Percentiles rank a stretch among this genome's conserved stretches.
phyloP scores from a whole-genome alignment of 2,888 invertebrate species.

The Phytoseiulus persimilis region DNA sequence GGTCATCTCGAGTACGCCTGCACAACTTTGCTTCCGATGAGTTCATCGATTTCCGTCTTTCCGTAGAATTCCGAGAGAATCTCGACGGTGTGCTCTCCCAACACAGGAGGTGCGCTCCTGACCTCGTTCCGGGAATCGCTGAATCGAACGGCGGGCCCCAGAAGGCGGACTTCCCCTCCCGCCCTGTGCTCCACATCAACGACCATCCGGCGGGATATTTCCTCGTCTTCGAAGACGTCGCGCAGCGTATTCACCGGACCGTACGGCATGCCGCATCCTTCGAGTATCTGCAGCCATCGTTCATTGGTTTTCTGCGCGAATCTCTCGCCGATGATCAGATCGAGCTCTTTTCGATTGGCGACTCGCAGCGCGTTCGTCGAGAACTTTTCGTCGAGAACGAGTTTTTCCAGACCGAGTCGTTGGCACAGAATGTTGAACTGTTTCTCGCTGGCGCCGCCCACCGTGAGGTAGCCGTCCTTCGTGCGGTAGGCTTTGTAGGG shows the following conservation, averaged over 20 bases:
- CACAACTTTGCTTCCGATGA: not conserved
- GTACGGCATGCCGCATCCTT: slow-evolving; percentile 69
- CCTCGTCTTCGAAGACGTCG: slow-evolving; percentile 80
- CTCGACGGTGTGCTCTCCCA: slow-evolving; percentile 78
- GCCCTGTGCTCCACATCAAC: slow-evolving; percentile 57
- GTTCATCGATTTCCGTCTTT: slow-evolving; percentile 41
- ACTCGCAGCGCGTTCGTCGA: slow-evolving; percentile 67
- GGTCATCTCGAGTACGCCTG: not conserved
- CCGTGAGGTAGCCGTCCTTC: slow-evolving; percentile 69
- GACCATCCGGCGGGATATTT: slow-evolving; percentile 54
- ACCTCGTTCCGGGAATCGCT: slow-evolving; percentile 64
- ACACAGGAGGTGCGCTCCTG: slow-evolving; percentile 66
- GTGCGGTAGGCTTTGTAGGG: slow-evolving; percentile 85
- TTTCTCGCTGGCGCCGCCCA: slow-evolving; percentile 75
- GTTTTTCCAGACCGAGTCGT: slow-evolving; percentile 51
- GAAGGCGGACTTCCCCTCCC: slow-evolving; percentile 60
- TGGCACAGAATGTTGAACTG: slow-evolving; percentile 69
- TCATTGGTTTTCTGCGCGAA: slow-evolving; percentile 61
- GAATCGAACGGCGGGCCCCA: slow-evolving; percentile 74
- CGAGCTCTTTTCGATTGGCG: slow-evolving; percentile 57
- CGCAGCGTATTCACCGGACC: slow-evolving; percentile 80
- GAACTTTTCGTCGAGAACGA: slow-evolving; percentile 61
- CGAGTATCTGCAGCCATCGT: slow-evolving; percentile 67
- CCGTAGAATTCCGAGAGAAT: slow-evolving; percentile 55
- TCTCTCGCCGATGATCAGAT: slow-evolving; percentile 42